Percentiles rank a stretch among this genome's conserved stretches.
Conservation (phyloP, 2,888 invertebrate genomes). For the Platycnemis pennipes region DNA sequence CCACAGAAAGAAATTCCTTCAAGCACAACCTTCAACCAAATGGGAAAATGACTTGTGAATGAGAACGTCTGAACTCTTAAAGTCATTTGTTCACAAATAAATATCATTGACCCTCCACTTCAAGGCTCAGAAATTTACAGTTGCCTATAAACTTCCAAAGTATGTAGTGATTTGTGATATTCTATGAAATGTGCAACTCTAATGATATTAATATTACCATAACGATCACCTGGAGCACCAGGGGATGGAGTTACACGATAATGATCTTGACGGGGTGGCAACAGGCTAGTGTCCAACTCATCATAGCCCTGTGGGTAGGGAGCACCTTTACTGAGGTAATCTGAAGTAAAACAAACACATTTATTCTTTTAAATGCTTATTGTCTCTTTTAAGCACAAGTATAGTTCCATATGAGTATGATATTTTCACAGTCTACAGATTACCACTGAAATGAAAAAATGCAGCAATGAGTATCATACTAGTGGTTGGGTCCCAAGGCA, state of each 20-base stretch:
- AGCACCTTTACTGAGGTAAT: conserved; percentile 81
- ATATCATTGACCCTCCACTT: background rate
- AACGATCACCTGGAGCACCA: conserved; percentile 83
- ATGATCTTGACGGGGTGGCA: conserved; percentile 77
- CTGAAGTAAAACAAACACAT: conserved; percentile 73
- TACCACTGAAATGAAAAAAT: background rate
- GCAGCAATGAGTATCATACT: background rate
- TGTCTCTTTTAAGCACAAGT: background rate
- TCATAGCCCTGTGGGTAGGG: conserved; percentile 83
- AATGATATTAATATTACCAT: conserved; percentile 77
- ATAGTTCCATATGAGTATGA: background rate
- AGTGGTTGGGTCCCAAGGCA: background rate
- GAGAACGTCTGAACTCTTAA: too few relatives aligned
- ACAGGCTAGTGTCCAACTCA: conserved; percentile 81
- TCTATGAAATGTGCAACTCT: background rate
- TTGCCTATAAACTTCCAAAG: background rate
- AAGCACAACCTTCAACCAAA: too few relatives aligned
- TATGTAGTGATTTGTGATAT: background rate
- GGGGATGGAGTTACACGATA: conserved; percentile 86
- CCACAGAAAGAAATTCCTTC: too few relatives aligned
- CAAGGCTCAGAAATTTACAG: background rate
- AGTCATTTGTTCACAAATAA: too few relatives aligned
- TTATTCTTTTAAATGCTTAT: conserved; percentile 33
- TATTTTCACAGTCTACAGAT: background rate
- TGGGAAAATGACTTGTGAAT: too few relatives aligned